Evolutionary conservation across 2,888 invertebrate genomes (phyloP).

Genomic region (Drosophila colorata): DNA sequence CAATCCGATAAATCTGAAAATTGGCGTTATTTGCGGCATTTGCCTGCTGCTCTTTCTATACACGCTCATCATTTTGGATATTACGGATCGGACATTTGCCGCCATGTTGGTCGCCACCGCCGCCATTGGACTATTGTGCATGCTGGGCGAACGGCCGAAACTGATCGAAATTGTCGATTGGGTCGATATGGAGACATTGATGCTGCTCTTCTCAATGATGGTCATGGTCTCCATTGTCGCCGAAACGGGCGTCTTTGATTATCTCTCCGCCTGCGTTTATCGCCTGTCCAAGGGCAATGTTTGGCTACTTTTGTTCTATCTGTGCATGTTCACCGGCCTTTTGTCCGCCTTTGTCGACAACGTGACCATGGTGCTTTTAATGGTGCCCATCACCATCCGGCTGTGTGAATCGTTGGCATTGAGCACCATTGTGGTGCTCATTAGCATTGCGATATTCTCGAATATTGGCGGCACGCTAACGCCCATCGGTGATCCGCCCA

Average conservation of each 20-base stretch:
- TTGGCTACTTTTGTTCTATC: slow-evolving; percentile 90
- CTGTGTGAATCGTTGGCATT: slow-evolving; percentile 94
- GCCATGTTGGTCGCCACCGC: slow-evolving; percentile 87
- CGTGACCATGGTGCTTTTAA: slow-evolving; percentile 90
- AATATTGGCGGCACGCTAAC: slow-evolving; percentile 96
- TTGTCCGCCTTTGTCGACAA: slow-evolving; percentile 91
- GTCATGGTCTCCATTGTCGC: slow-evolving; percentile 90
- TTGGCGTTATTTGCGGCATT: slow-evolving; percentile 90
- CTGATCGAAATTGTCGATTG: slow-evolving; percentile 89
- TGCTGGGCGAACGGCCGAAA: slow-evolving; percentile 88
- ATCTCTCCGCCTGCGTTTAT: slow-evolving; percentile 89
- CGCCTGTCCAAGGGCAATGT: slow-evolving; percentile 89
- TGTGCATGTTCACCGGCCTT: slow-evolving; percentile 89
- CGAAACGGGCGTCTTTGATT: slow-evolving; percentile 92
- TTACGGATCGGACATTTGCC: slow-evolving; percentile 86
- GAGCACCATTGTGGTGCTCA: slow-evolving; percentile 93
- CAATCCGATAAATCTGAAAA: slow-evolving; percentile 88
- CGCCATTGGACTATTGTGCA: slow-evolving; percentile 89
- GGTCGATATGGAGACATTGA: slow-evolving; percentile 90
- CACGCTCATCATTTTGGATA: slow-evolving; percentile 90
- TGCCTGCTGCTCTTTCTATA: slow-evolving; percentile 91
- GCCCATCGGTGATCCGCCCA: slow-evolving; percentile 95
- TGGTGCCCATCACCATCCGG: slow-evolving; percentile 90
- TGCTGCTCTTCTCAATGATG: slow-evolving; percentile 92
- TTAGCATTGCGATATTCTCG: slow-evolving; percentile 93